A percentile compares a stretch with the other conserved stretches of the same genome.
phyloP scores from a whole-genome alignment of 2,797 vertebrate genomes.

The Siniperca scherzeri region DNA sequence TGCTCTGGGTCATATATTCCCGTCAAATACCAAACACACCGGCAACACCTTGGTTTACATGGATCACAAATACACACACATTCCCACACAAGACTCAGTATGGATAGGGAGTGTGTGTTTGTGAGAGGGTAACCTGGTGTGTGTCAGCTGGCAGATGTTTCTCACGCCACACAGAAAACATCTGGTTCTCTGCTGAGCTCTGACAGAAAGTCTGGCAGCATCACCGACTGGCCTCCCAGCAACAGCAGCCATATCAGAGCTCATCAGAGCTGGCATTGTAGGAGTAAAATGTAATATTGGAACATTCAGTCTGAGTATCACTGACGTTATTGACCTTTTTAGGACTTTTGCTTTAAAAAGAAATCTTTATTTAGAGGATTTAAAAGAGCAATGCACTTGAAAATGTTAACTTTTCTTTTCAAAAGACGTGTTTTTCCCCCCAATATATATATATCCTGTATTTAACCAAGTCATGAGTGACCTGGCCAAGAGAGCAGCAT shows the following conservation, averaged over 20 bases:
- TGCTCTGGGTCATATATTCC: slow-evolving; percentile 25
- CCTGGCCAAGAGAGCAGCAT: not conserved
- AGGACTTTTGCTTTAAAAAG: no score
- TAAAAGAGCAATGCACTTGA: not conserved
- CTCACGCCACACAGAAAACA: slow-evolving; percentile 42
- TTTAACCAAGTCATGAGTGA: no score
- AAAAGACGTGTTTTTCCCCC: no score
- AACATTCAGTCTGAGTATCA: not conserved
- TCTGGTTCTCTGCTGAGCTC: slow-evolving; percentile 45
- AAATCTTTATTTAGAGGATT: not conserved
- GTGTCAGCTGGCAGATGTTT: slow-evolving; percentile 43
- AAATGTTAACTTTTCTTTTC: no score
- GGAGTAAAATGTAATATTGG: not conserved
- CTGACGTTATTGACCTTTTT: not conserved
- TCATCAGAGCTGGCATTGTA: not conserved
- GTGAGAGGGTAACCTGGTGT: slow-evolving; percentile 5
- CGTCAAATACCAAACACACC: slow-evolving; percentile 4
- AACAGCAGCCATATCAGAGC: not conserved
- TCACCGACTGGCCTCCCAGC: not conserved
- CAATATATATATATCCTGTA: no score
- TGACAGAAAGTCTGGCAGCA: slow-evolving; percentile 28
- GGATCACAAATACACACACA: not conserved
- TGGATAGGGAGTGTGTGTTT: not conserved
- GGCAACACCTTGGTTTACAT: not conserved
- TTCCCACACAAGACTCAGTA: not conserved